Evolutionary conservation across 2,888 invertebrate genomes (phyloP).

Genomic region (Drosophila prostipennis): DNA sequence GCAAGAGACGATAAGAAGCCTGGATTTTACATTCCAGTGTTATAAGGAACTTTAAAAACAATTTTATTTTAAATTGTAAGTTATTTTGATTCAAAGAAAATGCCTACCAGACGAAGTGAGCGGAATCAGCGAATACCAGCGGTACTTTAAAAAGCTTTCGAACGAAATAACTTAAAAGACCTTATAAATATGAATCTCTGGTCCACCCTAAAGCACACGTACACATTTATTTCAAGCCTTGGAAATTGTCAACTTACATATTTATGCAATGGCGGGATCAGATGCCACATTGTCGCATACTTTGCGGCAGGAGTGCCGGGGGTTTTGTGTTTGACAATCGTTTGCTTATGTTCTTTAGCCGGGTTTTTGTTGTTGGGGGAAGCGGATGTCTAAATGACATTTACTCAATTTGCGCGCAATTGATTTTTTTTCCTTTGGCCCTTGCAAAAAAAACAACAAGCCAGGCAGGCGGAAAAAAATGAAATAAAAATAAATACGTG

Average conservation of each 20-base stretch:
- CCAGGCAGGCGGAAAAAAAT: slow-evolving; percentile 8
- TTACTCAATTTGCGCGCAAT: slow-evolving; percentile 70
- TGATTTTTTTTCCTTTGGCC: slow-evolving; percentile 49
- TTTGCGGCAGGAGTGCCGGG: slow-evolving; percentile 46
- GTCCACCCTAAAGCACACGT: slow-evolving; percentile 2
- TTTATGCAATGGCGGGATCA: slow-evolving; percentile 72
- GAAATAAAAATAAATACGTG: slow-evolving; percentile 56
- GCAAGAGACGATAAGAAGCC: no score
- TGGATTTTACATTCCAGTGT: no score
- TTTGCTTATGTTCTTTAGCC: slow-evolving; percentile 63
- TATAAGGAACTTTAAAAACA: no score
- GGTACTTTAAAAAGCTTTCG: no score
- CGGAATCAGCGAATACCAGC: no score
- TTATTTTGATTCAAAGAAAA: no score
- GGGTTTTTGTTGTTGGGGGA: slow-evolving; percentile 28
- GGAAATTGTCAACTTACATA: slow-evolving; percentile 71
- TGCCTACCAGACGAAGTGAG: no score
- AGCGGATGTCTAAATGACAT: slow-evolving; percentile 70
- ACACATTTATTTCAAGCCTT: slow-evolving; percentile 54
- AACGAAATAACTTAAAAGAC: no score
- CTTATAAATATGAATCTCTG: background rate
- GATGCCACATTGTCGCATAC: slow-evolving; percentile 71
- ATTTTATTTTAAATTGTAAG: no score
- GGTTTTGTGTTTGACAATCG: slow-evolving; percentile 59
- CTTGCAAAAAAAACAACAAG: slow-evolving; percentile 17